Evolutionary conservation across 2,888 invertebrate genomes (phyloP).

Genomic region (Aleiodes alternator): DNA sequence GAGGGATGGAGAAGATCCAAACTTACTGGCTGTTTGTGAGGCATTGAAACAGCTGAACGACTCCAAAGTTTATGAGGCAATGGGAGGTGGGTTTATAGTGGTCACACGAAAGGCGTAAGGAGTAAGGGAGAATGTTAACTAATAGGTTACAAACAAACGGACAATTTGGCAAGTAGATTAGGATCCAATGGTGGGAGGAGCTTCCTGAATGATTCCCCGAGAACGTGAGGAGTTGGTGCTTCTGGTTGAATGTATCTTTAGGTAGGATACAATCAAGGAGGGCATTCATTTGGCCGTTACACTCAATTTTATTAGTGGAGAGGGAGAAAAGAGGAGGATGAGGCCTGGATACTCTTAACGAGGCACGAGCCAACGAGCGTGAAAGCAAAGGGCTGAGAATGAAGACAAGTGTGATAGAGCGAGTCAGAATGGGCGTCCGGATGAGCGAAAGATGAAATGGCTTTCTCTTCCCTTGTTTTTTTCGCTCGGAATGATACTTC

Average conservation of each 20-base stretch:
- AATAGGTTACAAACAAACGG: slow-evolving; percentile 61
- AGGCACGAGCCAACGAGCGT: slow-evolving; percentile 50
- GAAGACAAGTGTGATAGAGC: slow-evolving; percentile 43
- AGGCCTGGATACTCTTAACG: slow-evolving; percentile 48
- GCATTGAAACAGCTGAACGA: slow-evolving; percentile 39
- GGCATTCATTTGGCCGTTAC: slow-evolving; percentile 51
- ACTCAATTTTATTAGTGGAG: slow-evolving; percentile 55
- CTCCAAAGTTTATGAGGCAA: slow-evolving; percentile 37
- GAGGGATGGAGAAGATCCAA: slow-evolving; percentile 36
- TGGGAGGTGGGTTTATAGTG: slow-evolving; percentile 23
- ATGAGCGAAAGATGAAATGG: slow-evolving; percentile 26
- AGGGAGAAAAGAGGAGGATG: slow-evolving; percentile 8
- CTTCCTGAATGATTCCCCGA: background rate
- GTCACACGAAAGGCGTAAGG: slow-evolving; percentile 46
- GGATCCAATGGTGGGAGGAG: slow-evolving; percentile 33
- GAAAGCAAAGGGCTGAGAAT: slow-evolving; percentile 47
- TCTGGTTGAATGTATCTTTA: slow-evolving; percentile 24
- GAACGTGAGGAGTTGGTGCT: slow-evolving; percentile 29
- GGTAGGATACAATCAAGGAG: slow-evolving; percentile 51
- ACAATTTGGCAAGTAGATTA: slow-evolving; percentile 61
- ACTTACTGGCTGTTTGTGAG: slow-evolving; percentile 36
- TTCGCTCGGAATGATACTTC: background rate
- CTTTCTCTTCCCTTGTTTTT: background rate
- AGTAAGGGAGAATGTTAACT: slow-evolving; percentile 56
- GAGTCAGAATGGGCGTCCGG: slow-evolving; percentile 23